Base-by-base conservation (phyloP, 2,113 vertebrate genomes). In the Cavia porcellus region DNA sequence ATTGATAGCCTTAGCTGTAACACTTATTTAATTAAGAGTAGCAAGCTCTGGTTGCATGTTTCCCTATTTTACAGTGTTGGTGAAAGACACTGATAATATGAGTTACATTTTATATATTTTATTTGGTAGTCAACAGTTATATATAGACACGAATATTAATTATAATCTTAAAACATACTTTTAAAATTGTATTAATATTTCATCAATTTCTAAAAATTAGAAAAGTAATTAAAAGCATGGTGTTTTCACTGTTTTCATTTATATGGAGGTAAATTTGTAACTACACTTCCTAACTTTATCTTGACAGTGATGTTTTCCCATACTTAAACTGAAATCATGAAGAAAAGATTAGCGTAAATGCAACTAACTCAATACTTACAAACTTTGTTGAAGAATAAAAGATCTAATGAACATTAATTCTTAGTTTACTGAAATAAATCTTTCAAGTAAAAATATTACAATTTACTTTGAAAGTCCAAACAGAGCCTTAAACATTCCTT, bases 391-490 rank as follows among this genome's bases (percentile, higher is more conserved):
- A 86, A 75, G 62, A 47, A 68, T 12, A 32, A 3, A 50, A 10
- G 0, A 70, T 15, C 7, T 70, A 57, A 25, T n/a, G 12, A 87
- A 66, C 35, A 3, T 77, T 89, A 50, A 32, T 14, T 77, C 91
- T 93, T 83, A 68, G n/a, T 86, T 72, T 89, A 90, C 89, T 82
- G 1, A 10, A 30, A 24, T 61, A 75, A 84, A 38, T 80, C 15
- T 19, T 86, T 90, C 20, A 52, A 55, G 93, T 11, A 28, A 47
- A 95, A 96, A 92, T 42, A 35, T 68, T 92, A 38, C 72, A 2
- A 84, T 75, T 74, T 87, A 95, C 19, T 59, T 86, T 55, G 70
- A 2, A 93, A 79, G 5, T 86, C 9, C 24, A 77, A 90, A 92
- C 25, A 52, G 28, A 32, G 14, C 75, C 25, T 2, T 68, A 95